Base-by-base conservation (phyloP, 1,140 invertebrate species). In the Philopotamus ludificatus region DNA sequence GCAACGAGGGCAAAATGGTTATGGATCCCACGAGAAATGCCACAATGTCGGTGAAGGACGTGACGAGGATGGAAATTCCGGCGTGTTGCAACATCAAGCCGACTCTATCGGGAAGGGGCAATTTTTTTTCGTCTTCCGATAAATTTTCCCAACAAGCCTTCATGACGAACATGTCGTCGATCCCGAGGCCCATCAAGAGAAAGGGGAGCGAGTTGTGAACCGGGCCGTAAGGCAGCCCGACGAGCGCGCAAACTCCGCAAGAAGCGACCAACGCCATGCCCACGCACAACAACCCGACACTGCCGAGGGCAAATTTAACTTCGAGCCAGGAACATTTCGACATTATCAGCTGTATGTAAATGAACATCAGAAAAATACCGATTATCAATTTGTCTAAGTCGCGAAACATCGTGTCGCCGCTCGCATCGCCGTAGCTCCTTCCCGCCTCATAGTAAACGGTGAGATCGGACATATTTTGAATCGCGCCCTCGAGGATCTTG, bases 151-250 rank as follows among this genome's bases (percentile, higher is more conserved):
- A 89, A 73, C 85, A 86, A 63, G 89, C 86, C 81, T 90, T 84
- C 80, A 92, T 88, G 2, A 93, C 84, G 81, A 92, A 89, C 81
- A 91, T 90, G 77, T 93, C 87, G 74, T 93, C 89, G 58, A 92
- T 84, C 44, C 89, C 89, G 66, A 91, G 82, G 71, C 91, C 91
- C 81, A 93, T 85, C 22, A 94, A 73, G 42, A 94, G 79, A 78
- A 93, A 92, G 4, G 91, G 91, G 69, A 94, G 78, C 23, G 90
- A 88, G 21, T 87, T 86, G 75, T 93, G 91, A 10, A 94, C 88
- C 1, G 91, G 91, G 1, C 90, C 89, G 76, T 90, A 93, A 3
- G 87, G 84, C 10, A 93, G 79, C 21, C 87, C 86, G 66, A 90
- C 75, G 1, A 87, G 71, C 9, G 90, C 91, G 72, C 90, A 92